phyloP scores from a whole-genome alignment of 2,888 invertebrate species.

The Pteria penguin region DNA sequence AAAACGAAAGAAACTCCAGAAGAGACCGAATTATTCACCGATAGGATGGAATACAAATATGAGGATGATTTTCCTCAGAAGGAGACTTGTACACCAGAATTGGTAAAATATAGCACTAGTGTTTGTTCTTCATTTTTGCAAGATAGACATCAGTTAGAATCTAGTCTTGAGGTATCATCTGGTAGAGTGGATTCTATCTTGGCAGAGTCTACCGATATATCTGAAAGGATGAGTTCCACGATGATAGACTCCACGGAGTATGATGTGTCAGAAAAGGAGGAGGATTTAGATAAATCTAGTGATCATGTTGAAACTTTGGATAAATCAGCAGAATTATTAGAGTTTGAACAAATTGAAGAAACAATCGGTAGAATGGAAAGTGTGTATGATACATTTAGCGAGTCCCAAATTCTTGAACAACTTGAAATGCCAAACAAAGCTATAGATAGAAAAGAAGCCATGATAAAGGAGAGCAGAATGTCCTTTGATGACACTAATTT shows the following conservation, averaged over 20 bases:
- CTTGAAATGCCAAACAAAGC: constrained; percentile 1
- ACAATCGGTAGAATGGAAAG: constrained; percentile 19
- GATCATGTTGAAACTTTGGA: constrained; percentile 6
- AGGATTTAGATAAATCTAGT: constrained; percentile 9
- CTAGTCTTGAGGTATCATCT: not conserved
- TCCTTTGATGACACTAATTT: not conserved
- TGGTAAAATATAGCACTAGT: too few species aligned
- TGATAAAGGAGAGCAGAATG: not conserved
- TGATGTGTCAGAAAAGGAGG: constrained; percentile 16
- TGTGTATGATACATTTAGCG: constrained; percentile 22
- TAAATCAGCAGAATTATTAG: constrained; percentile 22
- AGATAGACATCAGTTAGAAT: too few species aligned
- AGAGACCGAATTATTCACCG: constrained; percentile 14
- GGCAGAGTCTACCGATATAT: not conserved
- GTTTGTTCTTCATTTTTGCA: too few species aligned
- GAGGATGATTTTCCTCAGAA: too few species aligned
- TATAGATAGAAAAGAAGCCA: constrained; percentile 6
- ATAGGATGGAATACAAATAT: constrained; percentile 4
- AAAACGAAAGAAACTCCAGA: not conserved
- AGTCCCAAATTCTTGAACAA: constrained; percentile 23
- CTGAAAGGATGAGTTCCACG: constrained; percentile 1
- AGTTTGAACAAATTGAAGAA: constrained; percentile 23
- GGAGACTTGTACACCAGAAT: too few species aligned
- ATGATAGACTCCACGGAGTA: not conserved
- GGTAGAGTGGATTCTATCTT: constrained; percentile 4